phyloP scores from a whole-genome alignment of 2,888 invertebrate species.

The Stomorhina lunata region DNA sequence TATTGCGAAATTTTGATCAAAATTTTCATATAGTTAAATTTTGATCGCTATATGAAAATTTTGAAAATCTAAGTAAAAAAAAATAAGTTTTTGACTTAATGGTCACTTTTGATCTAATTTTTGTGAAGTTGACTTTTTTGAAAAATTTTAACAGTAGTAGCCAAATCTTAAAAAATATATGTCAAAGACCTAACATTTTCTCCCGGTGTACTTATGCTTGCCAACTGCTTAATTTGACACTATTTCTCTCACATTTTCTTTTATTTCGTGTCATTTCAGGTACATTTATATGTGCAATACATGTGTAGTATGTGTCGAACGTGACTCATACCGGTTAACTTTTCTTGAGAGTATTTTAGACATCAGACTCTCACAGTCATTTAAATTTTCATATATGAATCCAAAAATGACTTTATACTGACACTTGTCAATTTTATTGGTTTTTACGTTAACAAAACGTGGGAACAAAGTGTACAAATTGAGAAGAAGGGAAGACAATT shows the following conservation, averaged over 20 bases:
- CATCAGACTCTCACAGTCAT: not conserved
- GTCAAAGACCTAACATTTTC: not conserved
- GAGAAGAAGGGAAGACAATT: not conserved
- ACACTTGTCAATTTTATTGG: constrained; percentile 75
- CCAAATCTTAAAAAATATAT: too few relatives aligned
- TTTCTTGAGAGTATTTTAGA: constrained; percentile 35
- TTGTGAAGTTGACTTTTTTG: too few relatives aligned
- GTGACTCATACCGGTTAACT: constrained; percentile 49
- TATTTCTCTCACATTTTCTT: not conserved
- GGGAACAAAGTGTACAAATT: constrained; percentile 67
- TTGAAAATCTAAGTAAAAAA: too few relatives aligned
- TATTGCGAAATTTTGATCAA: too few relatives aligned
- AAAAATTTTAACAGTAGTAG: too few relatives aligned
- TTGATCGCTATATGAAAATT: too few relatives aligned
- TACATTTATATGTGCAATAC: too few relatives aligned
- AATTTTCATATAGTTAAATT: too few relatives aligned
- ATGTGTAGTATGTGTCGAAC: constrained; percentile 59
- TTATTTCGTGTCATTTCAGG: constrained; percentile 42
- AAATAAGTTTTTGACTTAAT: too few relatives aligned
- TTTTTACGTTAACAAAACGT: constrained; percentile 66
- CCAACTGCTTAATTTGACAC: not conserved
- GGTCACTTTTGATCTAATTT: too few relatives aligned
- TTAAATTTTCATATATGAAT: constrained; percentile 10
- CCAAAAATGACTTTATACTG: constrained; percentile 59
- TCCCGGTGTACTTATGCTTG: not conserved